Percentiles rank a stretch among this genome's conserved stretches.
phyloP scores from a whole-genome alignment of 2,113 vertebrate species.

The Sisor rabdophorus region DNA sequence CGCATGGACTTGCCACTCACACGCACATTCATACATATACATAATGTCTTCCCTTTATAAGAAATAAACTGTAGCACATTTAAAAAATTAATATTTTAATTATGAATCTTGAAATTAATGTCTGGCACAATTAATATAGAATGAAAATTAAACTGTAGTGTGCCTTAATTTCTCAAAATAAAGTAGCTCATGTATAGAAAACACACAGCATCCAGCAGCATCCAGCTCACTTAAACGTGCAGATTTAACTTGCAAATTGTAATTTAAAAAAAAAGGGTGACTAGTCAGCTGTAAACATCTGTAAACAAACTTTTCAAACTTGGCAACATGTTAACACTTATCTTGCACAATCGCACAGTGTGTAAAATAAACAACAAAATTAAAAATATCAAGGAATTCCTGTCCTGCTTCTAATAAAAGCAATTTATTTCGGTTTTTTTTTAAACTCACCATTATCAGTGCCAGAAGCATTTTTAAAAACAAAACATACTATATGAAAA shows the following conservation, averaged over 20 bases:
- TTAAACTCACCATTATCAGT: not conserved
- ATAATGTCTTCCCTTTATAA: not conserved
- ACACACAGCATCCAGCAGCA: no score
- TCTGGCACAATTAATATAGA: not conserved
- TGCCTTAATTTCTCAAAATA: not conserved
- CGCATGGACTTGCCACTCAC: not conserved
- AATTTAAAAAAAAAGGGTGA: not conserved
- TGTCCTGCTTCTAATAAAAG: not conserved
- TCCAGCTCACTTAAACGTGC: no score
- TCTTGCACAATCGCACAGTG: not conserved
- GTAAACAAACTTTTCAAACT: not conserved
- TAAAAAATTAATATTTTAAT: not conserved
- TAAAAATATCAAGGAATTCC: not conserved
- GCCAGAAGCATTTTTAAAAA: constrained; percentile 7
- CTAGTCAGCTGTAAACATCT: not conserved
- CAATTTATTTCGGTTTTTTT: not conserved
- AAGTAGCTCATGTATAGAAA: no score
- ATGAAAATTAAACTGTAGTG: not conserved
- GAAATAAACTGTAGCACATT: not conserved
- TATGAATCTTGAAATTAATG: not conserved
- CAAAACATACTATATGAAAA: not conserved
- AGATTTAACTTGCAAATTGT: no score
- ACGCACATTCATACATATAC: no score
- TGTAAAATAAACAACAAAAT: not conserved
- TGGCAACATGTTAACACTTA: not conserved